These are phyloP conservation scores for Balaeniceps rex DNA, from an alignment of 2,113 vertebrate genomes.

Conservation along the genomic window DNA sequence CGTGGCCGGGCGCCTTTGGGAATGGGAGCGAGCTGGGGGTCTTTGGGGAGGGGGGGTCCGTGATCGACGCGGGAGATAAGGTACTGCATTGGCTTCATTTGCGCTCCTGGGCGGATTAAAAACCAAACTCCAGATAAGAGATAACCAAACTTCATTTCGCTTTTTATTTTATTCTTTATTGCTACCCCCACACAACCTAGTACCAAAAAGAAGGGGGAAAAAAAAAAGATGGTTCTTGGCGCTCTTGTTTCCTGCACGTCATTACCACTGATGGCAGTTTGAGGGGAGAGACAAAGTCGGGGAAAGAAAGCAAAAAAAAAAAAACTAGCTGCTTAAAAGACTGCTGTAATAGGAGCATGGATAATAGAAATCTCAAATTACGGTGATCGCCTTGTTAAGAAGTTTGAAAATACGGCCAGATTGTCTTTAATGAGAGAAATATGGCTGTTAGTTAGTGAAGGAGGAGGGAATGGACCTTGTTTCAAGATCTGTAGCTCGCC, in stretches of 20 bases:
- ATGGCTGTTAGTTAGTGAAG: constrained; percentile 73
- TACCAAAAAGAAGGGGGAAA: background rate
- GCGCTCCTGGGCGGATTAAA: constrained; percentile 73
- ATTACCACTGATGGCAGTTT: constrained; percentile 80
- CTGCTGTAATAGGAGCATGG: constrained; percentile 71
- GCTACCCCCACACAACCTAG: constrained; percentile 43
- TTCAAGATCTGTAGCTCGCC: constrained; percentile 68
- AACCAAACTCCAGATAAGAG: constrained; percentile 76
- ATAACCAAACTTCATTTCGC: constrained; percentile 79
- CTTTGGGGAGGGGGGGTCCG: background rate
- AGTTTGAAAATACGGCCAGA: constrained; percentile 73
- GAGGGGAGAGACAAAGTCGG: constrained; percentile 85
- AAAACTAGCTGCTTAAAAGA: constrained; percentile 57
- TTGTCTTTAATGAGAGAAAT: constrained; percentile 79
- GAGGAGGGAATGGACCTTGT: constrained; percentile 72
- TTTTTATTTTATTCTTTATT: constrained; percentile 72
- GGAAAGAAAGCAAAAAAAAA: constrained; percentile 50
- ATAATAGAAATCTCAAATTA: constrained; percentile 79
- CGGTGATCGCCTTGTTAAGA: constrained; percentile 72
- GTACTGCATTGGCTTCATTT: constrained; percentile 74
- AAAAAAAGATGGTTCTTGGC: constrained; percentile 21
- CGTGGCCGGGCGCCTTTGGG: constrained; percentile 17
- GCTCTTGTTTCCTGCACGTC: constrained; percentile 80
- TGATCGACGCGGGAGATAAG: constrained; percentile 74
- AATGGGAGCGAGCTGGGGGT: constrained; percentile 18